Evolutionary conservation across 2,113 vertebrate species (phyloP), one percentile per base, ranked within the genome.

Genomic region (Ceyx cyanopectus): DNA sequence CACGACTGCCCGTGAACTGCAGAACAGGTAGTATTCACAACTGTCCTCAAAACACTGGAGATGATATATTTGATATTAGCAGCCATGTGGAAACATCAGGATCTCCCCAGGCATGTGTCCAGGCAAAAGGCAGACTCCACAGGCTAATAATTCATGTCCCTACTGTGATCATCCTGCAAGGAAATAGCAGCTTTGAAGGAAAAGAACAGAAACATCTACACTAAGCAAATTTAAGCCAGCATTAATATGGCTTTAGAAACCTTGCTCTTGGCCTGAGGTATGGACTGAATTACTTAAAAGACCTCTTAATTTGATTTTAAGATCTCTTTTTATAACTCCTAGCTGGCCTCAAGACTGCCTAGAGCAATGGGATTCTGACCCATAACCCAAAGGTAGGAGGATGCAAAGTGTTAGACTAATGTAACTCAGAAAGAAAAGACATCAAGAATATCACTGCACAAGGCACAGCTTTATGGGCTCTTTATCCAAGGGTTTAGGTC

Each of bases 1-100:
- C 34, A 60, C 61, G 32, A 69, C 0, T 1, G 0, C 27, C 53
- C 0, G 0, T 34, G 22, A 91, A 66, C 14, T 78, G 15, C 15
- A 84, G 6, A 24, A 56, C 32, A 21, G 56, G 3, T 56, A 54
- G 27, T 15, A 78, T 8, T 89, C 27, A 83, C 34, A 67, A 91
- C 34, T 10, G 8, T 41, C 60, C 53, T 92, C 72, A 48, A 43
- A 37, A 81, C 87, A 27, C 1, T 63, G 41, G 2, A 82, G 48
- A 74, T 30, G 23, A 61, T 19, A 23, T 9, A 77, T 54, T 54
- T 62, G 14, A 41, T 58, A 74, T 66, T 51, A 80, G 41, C 8
- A 87, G 82, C 17, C 27, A 29, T 2, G 7, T 46, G 23, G 61
- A 93, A 67, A 22, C 57, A 78, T 23, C 65, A 56, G 56, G 30